Evolutionary conservation across 2,797 vertebrate genomes (phyloP).

Genomic region (Notoglanidium macrostoma): DNA sequence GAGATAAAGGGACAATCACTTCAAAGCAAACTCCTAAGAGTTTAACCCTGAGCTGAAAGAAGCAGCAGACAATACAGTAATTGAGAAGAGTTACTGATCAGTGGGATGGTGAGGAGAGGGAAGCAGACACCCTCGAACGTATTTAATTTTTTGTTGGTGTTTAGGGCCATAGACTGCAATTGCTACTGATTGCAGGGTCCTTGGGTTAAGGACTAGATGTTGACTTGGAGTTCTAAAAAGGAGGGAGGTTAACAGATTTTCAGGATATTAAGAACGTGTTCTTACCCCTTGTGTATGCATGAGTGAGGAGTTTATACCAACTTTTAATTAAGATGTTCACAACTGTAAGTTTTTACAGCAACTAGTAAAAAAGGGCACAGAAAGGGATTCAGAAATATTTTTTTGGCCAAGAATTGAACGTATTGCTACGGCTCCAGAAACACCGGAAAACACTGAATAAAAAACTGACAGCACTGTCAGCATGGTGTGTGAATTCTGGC

Average conservation of each 20-base stretch:
- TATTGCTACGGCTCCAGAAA: neutral
- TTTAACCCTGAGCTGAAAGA: conserved; percentile 93
- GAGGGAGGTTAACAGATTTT: neutral
- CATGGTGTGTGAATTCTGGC: neutral
- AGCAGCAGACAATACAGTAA: conserved; percentile 91
- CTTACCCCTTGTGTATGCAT: neutral
- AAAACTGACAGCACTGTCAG: neutral
- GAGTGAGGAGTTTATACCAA: neutral
- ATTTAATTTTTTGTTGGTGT: conserved; percentile 83
- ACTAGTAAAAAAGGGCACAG: neutral
- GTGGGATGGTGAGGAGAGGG: conserved; percentile 81
- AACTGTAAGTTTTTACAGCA: neutral
- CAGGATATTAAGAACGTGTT: neutral
- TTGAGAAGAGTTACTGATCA: conserved; percentile 96
- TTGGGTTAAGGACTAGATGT: neutral
- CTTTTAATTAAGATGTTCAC: neutral
- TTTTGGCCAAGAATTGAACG: neutral
- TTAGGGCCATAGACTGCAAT: conserved; percentile 54
- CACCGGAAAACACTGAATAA: neutral
- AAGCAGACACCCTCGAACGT: conserved; percentile 76
- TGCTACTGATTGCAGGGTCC: conserved; percentile 7
- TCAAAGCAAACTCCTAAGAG: conserved; percentile 95
- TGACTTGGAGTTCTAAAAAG: neutral
- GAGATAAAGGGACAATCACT: conserved; percentile 99
- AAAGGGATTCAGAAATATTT: neutral